These are phyloP conservation scores for Drosophila paramelanica DNA, from an alignment of 2,888 invertebrate species.

Conservation along the genomic window DNA sequence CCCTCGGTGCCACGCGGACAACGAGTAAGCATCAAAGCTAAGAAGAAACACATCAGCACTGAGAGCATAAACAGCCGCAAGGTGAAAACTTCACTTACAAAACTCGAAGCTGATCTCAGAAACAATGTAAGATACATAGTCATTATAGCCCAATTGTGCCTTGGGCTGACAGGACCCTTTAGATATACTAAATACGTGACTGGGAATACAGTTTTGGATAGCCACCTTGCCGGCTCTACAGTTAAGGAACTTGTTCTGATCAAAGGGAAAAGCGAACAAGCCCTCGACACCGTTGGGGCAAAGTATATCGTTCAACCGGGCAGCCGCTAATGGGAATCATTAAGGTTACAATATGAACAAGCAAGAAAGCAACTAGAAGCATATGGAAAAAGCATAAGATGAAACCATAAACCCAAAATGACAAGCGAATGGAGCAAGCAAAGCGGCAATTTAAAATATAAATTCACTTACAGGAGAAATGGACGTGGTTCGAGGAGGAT, in stretches of 20 bases:
- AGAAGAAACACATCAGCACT: not conserved
- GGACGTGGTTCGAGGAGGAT: slow-evolving; percentile 43
- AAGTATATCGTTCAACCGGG: slow-evolving; percentile 51
- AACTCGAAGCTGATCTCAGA: slow-evolving; percentile 72
- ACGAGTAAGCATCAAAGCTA: slow-evolving; percentile 67
- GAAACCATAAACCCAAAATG: slow-evolving; percentile 36
- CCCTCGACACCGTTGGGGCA: slow-evolving; percentile 86
- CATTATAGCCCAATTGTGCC: slow-evolving; percentile 84
- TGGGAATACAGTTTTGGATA: slow-evolving; percentile 88
- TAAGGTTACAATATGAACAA: slow-evolving; percentile 29
- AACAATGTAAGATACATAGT: slow-evolving; percentile 74
- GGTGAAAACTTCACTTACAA: slow-evolving; percentile 67
- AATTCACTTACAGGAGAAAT: slow-evolving; percentile 60
- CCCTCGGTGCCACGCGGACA: slow-evolving; percentile 87
- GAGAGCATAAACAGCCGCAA: not conserved
- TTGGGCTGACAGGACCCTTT: slow-evolving; percentile 87
- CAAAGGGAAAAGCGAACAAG: slow-evolving; percentile 87
- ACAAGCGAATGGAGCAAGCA: slow-evolving; percentile 56
- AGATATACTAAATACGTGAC: slow-evolving; percentile 87
- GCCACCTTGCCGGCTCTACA: slow-evolving; percentile 88
- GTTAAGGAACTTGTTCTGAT: slow-evolving; percentile 88
- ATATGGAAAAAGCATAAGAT: slow-evolving; percentile 42
- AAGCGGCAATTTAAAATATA: not conserved
- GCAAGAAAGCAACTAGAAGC: slow-evolving; percentile 24
- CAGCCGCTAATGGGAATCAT: slow-evolving; percentile 39